Base-by-base conservation (phyloP, 2,888 invertebrate genomes). In the Ormyrus nitidulus region DNA sequence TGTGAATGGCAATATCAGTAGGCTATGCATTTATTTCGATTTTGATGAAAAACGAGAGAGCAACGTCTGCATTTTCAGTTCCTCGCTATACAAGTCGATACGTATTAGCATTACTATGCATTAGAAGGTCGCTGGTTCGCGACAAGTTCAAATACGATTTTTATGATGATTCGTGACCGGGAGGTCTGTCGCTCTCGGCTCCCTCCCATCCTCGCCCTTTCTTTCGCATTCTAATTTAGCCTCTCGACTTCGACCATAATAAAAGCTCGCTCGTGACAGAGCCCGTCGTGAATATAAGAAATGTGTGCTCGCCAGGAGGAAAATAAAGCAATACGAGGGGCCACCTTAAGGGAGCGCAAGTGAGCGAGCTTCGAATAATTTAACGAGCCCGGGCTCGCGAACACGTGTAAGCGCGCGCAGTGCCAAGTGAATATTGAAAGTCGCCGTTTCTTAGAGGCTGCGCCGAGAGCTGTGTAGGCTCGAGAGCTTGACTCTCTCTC, bases 81-180 rank as follows among this genome's bases (percentile, higher is more conserved):
- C 19, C 19, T 19, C 19, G 19, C 19, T 19, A 19, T 1, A 0
- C 2, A 19, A 19, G 19, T 1, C 19, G 19, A 19, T 19, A 19
- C 2, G 19, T 0, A 19, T 19, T 19, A 19, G 2, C 19, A 19
- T 65, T 19, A 19, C 10, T 46, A 46, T 64, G 8, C 70, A 11
- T 11, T 19, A 7, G 49, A 48, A 34, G n/a, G 59, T 71, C 61
- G 59, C 53, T 53, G 71, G 61, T 10, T 13, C 11, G 44, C 61
- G 9, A 61, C 51, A 49, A 61, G 61, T 71, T 71, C 71, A 62
- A 72, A 62, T 71, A 61, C 61, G 71, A 71, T 72, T 72, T 72
- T 72, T 62, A 72, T 51, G 72, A 72, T 72, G 61, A 5, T n/a
- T 13, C 72, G 62, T 3, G 53, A 72, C 51, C 8, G 53, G 62